Evolutionary conservation across 2,888 invertebrate genomes (phyloP), one percentile per base, ranked within the genome.

Genomic region (Lordiphosa andalusiaca): DNA sequence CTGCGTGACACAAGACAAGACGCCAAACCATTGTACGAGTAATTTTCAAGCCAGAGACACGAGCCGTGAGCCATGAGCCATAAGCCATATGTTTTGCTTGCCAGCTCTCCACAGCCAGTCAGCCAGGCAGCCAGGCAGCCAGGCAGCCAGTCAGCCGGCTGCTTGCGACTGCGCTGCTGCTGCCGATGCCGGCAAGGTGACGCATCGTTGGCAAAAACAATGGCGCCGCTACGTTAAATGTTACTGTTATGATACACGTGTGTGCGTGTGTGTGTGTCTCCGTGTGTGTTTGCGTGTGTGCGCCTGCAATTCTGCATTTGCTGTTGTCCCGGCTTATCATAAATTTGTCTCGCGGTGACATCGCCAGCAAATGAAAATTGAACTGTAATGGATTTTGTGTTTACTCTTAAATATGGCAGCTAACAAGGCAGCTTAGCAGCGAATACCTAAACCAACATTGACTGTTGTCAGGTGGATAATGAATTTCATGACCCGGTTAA

Each of bases 1-100:
- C 71, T 68, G 82, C 78, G 70, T 74, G 74, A 77, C 82, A 81
- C 70, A 74, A 83, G 84, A 77, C 74, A 50, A 47, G 73, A 74
- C 71, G 65, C 80, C 25, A 65, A 65, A 35, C 66, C 67, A 41
- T 47, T 47, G 46, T 36, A 73, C 73, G 67, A 81, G 67, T 80
- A 80, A 76, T 76, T 76, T 76, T 46, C 57, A 56, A 37, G 19
- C 38, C 19, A 38, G 30, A 21, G 16, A n/a, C 37, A 30, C 10
- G 46, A n/a, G 16, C 37, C 33, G 53, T 35, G 55, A 19, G 25
- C 33, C 13, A 35, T 5, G 30, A 38, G 10, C 19, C 21, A 5
- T 13, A 25, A 30, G 50, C 63, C 63, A 63, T 63, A 63, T 63
- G 63, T 53, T 53, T 67, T 51, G 35, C 39, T 56, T 66, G 52